Evolutionary conservation across 2,888 invertebrate genomes (phyloP).

Genomic region (Nesidiocoris tenuis): DNA sequence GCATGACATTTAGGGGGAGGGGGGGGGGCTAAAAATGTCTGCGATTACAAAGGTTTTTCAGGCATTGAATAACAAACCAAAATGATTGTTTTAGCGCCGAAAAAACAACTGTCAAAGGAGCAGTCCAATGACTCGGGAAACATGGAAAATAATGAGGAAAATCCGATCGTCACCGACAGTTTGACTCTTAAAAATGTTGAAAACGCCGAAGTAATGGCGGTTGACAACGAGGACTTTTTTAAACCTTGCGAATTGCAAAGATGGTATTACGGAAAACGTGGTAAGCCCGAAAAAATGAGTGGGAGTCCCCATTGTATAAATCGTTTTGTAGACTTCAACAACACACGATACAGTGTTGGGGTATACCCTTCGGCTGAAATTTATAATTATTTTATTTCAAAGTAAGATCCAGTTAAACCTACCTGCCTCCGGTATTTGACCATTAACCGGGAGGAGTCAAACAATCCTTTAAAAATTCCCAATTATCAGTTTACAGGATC

Average conservation of each 20-base stretch:
- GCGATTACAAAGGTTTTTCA: background rate
- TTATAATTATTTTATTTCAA: background rate
- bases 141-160: background rate
- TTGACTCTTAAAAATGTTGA: background rate
- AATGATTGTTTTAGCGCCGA: background rate
- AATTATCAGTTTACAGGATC: no score
- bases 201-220: conserved; percentile 1
- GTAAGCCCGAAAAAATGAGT: conserved; percentile 17
- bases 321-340: background rate
- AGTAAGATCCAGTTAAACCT: no score
- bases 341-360: background rate
- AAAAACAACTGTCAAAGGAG: background rate
- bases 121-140: background rate
- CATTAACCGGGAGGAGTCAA: no score
- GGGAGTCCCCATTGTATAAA: background rate
- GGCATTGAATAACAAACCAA: background rate
- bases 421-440: no score
- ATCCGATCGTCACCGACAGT: background rate
- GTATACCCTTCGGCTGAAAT: background rate
- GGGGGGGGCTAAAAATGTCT: background rate
- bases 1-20: background rate
- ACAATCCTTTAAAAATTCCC: no score
- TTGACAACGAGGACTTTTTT: conserved; percentile 36
- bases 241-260: conserved; percentile 9
- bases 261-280: conserved; percentile 39